phyloP scores from a whole-genome alignment of 1,140 invertebrate genomes.

The Trichonephila clavipes region DNA sequence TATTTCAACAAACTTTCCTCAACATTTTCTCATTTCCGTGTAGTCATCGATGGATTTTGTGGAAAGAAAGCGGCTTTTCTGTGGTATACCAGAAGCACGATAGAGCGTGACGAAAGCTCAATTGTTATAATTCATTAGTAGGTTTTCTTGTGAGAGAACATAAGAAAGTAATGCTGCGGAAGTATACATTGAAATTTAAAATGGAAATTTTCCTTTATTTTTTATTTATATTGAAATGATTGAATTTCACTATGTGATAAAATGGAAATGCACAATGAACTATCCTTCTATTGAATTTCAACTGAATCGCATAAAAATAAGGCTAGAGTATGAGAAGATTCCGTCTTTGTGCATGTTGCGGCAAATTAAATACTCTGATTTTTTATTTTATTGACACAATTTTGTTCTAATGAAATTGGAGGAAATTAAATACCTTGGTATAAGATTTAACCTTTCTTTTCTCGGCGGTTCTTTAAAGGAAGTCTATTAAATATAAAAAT shows the following conservation, averaged over 20 bases:
- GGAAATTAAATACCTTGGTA: too few species aligned
- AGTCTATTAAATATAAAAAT: too few species aligned
- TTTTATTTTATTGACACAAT: too few species aligned
- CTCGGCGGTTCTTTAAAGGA: too few species aligned
- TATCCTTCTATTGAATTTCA: too few species aligned
- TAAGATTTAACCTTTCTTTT: too few species aligned
- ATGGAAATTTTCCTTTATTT: neutral
- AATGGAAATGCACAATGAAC: neutral
- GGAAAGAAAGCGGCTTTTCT: neutral
- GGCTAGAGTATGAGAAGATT: too few species aligned
- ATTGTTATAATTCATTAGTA: conserved; percentile 3
- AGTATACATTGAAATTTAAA: neutral
- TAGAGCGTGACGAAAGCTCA: neutral
- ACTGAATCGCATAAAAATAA: too few species aligned
- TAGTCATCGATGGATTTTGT: neutral
- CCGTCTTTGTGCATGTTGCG: too few species aligned
- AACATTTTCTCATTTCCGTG: neutral
- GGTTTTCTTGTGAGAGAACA: neutral
- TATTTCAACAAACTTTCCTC: neutral
- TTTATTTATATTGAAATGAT: neutral
- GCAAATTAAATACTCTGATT: too few species aligned
- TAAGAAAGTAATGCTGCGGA: neutral
- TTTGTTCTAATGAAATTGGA: too few species aligned
- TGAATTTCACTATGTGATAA: neutral
- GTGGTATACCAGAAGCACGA: neutral